A percentile compares a stretch with the other conserved stretches of the same genome.
phyloP scores from a whole-genome alignment of 2,888 invertebrate genomes.

The Furcula furcula region DNA sequence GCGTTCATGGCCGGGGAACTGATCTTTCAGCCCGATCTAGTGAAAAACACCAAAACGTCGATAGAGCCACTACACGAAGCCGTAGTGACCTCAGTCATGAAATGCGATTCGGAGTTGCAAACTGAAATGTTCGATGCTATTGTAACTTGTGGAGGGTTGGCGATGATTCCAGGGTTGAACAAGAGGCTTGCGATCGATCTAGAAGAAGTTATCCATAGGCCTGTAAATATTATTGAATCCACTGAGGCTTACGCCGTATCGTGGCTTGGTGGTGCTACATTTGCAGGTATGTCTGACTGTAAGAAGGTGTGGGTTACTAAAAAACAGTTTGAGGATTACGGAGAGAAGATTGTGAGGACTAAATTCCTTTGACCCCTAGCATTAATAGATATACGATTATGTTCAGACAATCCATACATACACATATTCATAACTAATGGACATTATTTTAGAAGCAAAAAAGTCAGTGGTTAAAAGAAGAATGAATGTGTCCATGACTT shows the following conservation, averaged over 20 bases:
- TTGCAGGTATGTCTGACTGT: conserved; percentile 50
- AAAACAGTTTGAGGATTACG: conserved; percentile 60
- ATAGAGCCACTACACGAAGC: conserved; percentile 46
- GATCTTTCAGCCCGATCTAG: conserved; percentile 52
- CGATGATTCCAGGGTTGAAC: conserved; percentile 48
- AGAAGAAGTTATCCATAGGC: conserved; percentile 21
- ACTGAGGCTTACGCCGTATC: conserved; percentile 49
- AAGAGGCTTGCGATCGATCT: conserved; percentile 47
- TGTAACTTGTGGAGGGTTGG: conserved; percentile 54
- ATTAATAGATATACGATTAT: no score
- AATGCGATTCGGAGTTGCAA: conserved; percentile 54
- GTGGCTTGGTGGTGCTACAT: conserved; percentile 66
- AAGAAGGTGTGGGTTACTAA: conserved; percentile 51
- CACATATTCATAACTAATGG: no score
- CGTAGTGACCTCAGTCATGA: conserved; percentile 35
- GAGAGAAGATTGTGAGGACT: conserved; percentile 53
- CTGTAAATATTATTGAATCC: conserved; percentile 41
- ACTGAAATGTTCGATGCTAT: conserved; percentile 41
- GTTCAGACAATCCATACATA: no score
- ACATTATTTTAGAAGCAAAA: no score
- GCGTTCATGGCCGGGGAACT: conserved; percentile 50
- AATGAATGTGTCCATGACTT: no score
- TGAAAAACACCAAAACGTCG: conserved; percentile 24
- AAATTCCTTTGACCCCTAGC: conserved; percentile 45
- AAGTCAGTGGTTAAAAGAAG: no score